Base-by-base conservation (phyloP, 2,888 invertebrate genomes). In the Octodonta nipae region DNA sequence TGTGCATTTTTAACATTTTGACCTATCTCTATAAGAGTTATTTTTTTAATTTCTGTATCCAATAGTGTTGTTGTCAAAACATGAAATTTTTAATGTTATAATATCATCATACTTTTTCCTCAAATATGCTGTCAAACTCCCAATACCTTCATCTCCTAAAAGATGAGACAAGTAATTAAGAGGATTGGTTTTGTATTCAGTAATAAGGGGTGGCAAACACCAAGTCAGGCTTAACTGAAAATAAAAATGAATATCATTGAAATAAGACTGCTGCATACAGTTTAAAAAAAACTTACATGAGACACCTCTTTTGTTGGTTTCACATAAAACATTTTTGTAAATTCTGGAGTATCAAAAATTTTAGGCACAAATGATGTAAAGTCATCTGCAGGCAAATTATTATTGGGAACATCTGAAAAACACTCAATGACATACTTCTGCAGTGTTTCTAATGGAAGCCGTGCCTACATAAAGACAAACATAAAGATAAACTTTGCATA, bases 81-180 rank as follows among this genome's bases (percentile, higher is more conserved):
- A n/a, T n/a, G 13, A 33, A 14, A 26, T 15, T 32, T 17, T 14
- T 13, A 28, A 31, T 20, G 5, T 24, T 26, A 33, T 28, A 6
- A 32, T 12, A 13, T 10, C 17, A 26, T 61, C 63, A 59, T 54
- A 76, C 75, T 75, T 80, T 49, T 76, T 75, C 35, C 78, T 70
- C 13, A 88, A 63, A 52, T 78, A 83, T 0, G 81, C 77, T 2
- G 83, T 70, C n/a, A 88, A 61, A 44, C 85, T 85, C 34, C 85
- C 86, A 49, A 75, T 73, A 1, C 89, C 89, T 58, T 92, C 88
- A 56, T 89, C 81, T 0, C 84, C 86, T 3, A 91, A 60, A n/a
- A 91, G 58, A 58, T 75, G 76, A 0, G 80, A 75, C 3, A 91
- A 60, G 51, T 84, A 84, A 43, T 78, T 72, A 38, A 81, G 71